Evolutionary conservation across 2,888 invertebrate genomes (phyloP), one percentile per base, ranked within the genome.

Genomic region (Ischnura elegans): DNA sequence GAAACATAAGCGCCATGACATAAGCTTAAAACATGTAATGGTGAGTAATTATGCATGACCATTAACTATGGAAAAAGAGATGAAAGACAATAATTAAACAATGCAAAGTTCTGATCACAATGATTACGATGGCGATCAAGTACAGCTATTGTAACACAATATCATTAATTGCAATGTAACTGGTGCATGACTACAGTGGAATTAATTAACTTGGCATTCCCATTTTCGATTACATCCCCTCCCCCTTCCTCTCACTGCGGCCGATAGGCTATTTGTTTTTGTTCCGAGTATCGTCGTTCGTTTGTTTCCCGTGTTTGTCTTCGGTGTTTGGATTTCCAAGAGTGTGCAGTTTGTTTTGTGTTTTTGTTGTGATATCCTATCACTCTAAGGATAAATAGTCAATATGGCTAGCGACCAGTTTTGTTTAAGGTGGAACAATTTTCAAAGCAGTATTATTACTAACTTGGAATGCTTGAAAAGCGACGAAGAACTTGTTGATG

Each of bases 361-460:
- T 8, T 36, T 76, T 21, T 76, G 76, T 13, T 76, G 61, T 61
- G 19, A 61, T 25, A 21, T n/a, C 8, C 1, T 0, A 36, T 36
- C 61, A 61, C 19, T 19, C 61, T 61, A 16, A 76, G 76, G 29
- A 43, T 42, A 45, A 43, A 13, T 10, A 16, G 36, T 0, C 21
- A 93, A 43, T 3, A 93, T 93, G 93, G 46, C 93, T 2, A 55
- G n/a, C 46, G 97, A 97, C 96, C 97, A 97, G 95, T 97, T 97
- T 95, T 97, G 97, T 96, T 96, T 97, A 95, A 97, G 97, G 96
- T 97, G 97, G 97, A 97, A 97, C 96, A 97, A 97, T 95, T 97
- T 97, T 96, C 97, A 97, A 96, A 97, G 97, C 94, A 97, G 97
- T 95, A 97, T 97, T 95, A 97, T 97, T 94, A 97, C 97, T 95